Percentiles rank a stretch among this genome's conserved stretches.
phyloP scores from a whole-genome alignment of 1,140 invertebrate genomes.

The Oedothorax gibbosus region DNA sequence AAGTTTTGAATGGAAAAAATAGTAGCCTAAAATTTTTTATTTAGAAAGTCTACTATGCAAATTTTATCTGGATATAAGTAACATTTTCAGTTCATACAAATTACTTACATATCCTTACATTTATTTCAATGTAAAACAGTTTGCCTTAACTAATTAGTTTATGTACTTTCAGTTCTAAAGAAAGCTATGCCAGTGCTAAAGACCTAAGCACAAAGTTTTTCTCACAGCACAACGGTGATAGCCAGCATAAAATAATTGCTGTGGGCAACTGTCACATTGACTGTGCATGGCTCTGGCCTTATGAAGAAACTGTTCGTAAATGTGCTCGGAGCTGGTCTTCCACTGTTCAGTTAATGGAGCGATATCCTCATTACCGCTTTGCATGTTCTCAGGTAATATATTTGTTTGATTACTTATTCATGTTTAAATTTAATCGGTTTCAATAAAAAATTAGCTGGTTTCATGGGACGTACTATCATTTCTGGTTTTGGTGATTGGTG shows the following conservation, averaged over 20 bases:
- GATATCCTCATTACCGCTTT: constrained; percentile 72
- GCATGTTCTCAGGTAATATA: constrained; percentile 71
- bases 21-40: too few species aligned
- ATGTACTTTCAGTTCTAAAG: constrained; percentile 65
- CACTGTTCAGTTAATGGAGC: constrained; percentile 71
- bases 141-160: not conserved
- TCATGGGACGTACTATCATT: too few species aligned
- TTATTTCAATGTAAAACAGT: too few species aligned
- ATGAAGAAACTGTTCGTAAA: constrained; percentile 73
- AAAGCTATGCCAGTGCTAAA: constrained; percentile 64
- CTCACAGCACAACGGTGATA: constrained; percentile 70
- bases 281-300: constrained; percentile 74
- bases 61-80: too few species aligned
- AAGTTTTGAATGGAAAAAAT: too few species aligned
- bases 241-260: constrained; percentile 70
- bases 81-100: too few species aligned
- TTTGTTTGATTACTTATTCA: too few species aligned
- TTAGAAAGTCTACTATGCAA: too few species aligned
- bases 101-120: too few species aligned
- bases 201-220: constrained; percentile 70
- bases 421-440: too few species aligned
- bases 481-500: too few species aligned
- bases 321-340: constrained; percentile 72
- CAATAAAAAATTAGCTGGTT: too few species aligned
- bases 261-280: constrained; percentile 75